Percentiles rank a stretch among this genome's conserved stretches.
phyloP scores from a whole-genome alignment of 2,888 invertebrate genomes.

The Zygaena filipendulae region DNA sequence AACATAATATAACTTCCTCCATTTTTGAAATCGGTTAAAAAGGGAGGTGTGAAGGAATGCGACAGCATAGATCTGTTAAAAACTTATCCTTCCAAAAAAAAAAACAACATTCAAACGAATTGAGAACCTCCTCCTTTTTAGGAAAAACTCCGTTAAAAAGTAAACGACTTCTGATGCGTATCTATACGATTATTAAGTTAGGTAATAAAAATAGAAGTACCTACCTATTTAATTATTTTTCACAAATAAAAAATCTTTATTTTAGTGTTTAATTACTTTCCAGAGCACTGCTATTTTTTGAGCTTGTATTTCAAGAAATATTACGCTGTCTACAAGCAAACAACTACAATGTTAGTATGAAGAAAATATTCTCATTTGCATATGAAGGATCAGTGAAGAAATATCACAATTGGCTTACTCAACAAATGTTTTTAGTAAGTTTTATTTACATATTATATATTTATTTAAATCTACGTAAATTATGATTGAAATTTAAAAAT shows the following conservation, averaged over 20 bases:
- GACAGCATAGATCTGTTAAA: no score
- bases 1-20: no score
- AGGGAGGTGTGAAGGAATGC: no score
- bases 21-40: no score
- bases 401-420: slow-evolving; percentile 81
- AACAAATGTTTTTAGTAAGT: slow-evolving; percentile 77
- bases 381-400: slow-evolving; percentile 77
- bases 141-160: no score
- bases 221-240: not conserved
- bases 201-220: no score
- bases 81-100: not conserved
- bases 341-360: slow-evolving; percentile 65
- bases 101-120: not conserved
- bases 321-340: slow-evolving; percentile 53
- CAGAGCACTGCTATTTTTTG: slow-evolving; percentile 74
- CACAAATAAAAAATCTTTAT: not conserved
- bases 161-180: no score
- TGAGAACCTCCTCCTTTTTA: not conserved
- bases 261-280: slow-evolving; percentile 16
- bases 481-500: no score
- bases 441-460: no score
- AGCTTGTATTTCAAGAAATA: slow-evolving; percentile 67
- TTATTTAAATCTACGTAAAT: no score
- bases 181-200: no score
- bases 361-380: slow-evolving; percentile 71